phyloP scores from a whole-genome alignment of 1,140 invertebrate species.

The Lutraria rhynchaena region DNA sequence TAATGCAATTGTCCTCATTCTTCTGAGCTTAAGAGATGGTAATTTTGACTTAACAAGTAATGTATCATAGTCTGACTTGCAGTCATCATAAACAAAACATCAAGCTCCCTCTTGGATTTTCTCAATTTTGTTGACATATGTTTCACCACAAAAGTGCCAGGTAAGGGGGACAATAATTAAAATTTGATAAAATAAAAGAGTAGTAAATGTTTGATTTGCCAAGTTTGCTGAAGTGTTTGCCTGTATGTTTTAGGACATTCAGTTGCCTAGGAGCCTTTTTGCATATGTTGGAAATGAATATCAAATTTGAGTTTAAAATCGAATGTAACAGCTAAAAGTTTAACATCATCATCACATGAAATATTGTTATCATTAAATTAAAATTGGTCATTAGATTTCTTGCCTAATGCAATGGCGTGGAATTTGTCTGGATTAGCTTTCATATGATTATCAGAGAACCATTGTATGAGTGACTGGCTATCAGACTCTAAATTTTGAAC shows the following conservation, averaged over 20 bases:
- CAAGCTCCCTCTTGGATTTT: conserved; percentile 31
- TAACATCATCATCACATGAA: background rate
- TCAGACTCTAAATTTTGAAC: background rate
- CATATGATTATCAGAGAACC: conserved; percentile 37
- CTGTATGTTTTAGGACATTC: too few relatives aligned
- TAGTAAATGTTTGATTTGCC: too few relatives aligned
- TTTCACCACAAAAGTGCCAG: background rate
- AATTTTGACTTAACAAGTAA: background rate
- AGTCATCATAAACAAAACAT: conserved; percentile 29
- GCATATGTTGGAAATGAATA: background rate
- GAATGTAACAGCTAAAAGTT: too few relatives aligned
- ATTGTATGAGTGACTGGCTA: background rate
- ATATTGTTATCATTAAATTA: background rate
- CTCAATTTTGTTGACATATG: conserved; percentile 12
- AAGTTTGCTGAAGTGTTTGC: conserved; percentile 12
- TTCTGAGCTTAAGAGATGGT: conserved; percentile 18
- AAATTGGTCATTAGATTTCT: conserved; percentile 5
- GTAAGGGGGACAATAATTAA: conserved; percentile 49
- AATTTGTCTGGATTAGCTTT: conserved; percentile 33
- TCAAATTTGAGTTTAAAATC: conserved; percentile 25
- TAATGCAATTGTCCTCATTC: too few relatives aligned
- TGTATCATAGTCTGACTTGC: background rate
- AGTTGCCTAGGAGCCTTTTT: too few relatives aligned
- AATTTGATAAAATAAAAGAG: conserved; percentile 51
- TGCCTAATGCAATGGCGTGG: conserved; percentile 7